These are phyloP conservation scores for Loris lydekkerianus DNA, from an alignment of 2,797 vertebrate genomes.

Conservation along the genomic window DNA sequence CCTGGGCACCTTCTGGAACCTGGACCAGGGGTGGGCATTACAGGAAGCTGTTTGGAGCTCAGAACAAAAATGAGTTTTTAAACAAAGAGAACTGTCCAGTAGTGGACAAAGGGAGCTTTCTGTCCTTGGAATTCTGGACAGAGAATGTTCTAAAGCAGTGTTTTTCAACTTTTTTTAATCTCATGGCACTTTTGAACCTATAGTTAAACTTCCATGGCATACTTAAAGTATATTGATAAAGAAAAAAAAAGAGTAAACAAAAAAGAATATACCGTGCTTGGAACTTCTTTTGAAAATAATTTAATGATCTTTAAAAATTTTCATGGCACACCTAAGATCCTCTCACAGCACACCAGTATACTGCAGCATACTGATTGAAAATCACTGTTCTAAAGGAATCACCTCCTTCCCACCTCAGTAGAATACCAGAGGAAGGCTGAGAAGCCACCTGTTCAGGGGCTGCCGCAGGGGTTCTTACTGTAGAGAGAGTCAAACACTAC, in stretches of 20 bases:
- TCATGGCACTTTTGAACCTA: no score
- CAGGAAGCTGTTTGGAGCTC: neutral
- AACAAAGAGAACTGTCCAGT: neutral
- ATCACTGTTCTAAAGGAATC: neutral
- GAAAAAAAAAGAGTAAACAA: no score
- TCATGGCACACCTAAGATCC: no score
- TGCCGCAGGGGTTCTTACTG: neutral
- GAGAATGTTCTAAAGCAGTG: neutral
- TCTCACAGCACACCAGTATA: no score
- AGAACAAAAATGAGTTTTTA: neutral
- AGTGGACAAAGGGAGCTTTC: neutral
- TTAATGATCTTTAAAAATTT: no score
- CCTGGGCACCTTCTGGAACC: neutral
- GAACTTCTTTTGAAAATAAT: no score
- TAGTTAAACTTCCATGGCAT: no score
- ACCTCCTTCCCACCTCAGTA: no score
- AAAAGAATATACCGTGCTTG: no score
- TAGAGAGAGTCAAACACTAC: neutral
- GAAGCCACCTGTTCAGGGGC: neutral
- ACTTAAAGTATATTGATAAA: no score
- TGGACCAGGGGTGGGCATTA: neutral
- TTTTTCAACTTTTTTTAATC: no score
- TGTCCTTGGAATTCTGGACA: neutral
- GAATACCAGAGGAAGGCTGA: neutral
- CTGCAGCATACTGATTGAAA: no score